Evolutionary conservation across 2,113 vertebrate species (phyloP), one percentile per base, ranked within the genome.

Genomic region (Hippocampus mohnikei): DNA sequence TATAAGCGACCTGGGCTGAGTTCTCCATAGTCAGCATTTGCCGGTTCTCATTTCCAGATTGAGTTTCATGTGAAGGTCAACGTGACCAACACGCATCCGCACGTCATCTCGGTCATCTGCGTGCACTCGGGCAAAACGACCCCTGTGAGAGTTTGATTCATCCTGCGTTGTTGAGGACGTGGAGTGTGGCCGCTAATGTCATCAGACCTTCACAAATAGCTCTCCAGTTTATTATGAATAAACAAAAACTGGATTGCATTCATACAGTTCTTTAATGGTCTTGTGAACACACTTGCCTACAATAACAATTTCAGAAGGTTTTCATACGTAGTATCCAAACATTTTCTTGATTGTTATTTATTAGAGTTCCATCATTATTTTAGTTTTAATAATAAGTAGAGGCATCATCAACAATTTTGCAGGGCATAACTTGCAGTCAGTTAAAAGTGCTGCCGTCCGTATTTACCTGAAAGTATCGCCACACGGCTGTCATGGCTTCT

Each of bases 41-140:
- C 82, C 73, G n/a, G 73, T 59, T 85, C 74, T 83, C 82, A 87
- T 85, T 89, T 88, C 82, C 69, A 87, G 88, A 89, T 89, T 88
- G 77, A 73, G 82, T 89, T 91, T 88, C 88, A 86, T 73, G 75
- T 85, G 85, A 88, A 89, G 88, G 90, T 88, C 87, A 86, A 55
- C 13, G 8, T 63, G 77, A 80, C 50, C 40, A 37, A 64, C 48
- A 73, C 58, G 56, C 64, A 27, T 42, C 10, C 53, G 41, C 50
- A 71, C 70, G 62, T 16, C 8, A 41, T 46, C 58, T 29, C 64
- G 42, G 70, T 75, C 52, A 74, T 77, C 46, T 72, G 55, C 62
- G 69, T 79, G 69, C 12, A 1, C 73, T 55, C 29, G 27, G 58
- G 23, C 74, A 75, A 60, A 76, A 77, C 69, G 69, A 68, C 63